A percentile compares a stretch with the other conserved stretches of the same genome.
Evolutionary conservation across 1,140 invertebrate genomes (phyloP).

Genomic region (Drosophila kikkawai): DNA sequence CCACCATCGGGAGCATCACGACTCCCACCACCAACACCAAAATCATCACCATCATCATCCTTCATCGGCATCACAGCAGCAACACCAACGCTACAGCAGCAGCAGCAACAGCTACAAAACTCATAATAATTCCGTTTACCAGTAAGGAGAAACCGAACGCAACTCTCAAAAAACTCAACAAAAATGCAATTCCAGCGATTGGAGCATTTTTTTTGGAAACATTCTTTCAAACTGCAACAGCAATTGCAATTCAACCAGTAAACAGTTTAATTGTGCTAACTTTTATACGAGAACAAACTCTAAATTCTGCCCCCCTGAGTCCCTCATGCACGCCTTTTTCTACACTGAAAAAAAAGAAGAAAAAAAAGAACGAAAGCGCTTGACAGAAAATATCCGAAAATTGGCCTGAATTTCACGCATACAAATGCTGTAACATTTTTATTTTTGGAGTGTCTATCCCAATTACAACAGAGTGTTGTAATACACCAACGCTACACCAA

Average conservation of each 20-base stretch:
- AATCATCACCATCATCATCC: conserved; percentile 51
- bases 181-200: conserved; percentile 38
- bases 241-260: conserved; percentile 73
- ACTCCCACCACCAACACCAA: conserved; percentile 40
- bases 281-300: conserved; percentile 25
- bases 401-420: conserved; percentile 25
- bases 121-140: conserved; percentile 85
- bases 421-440: conserved; percentile 44
- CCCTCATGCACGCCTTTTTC: conserved; percentile 61
- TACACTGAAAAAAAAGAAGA: conserved; percentile 43
- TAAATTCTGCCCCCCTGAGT: conserved; percentile 16
- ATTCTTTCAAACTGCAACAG: conserved; percentile 66
- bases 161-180: conserved; percentile 48
- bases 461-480: conserved; percentile 57
- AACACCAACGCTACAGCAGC: conserved; percentile 69
- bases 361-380: conserved; percentile 24
- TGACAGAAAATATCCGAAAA: conserved; percentile 35
- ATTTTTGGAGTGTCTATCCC: conserved; percentile 9
- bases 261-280: conserved; percentile 83
- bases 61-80: conserved; percentile 63
- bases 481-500: conserved; percentile 9
- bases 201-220: conserved; percentile 66
- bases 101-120: conserved; percentile 77
- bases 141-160: conserved; percentile 62
- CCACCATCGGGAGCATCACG: conserved; percentile 34